phyloP scores from a whole-genome alignment of 2,888 invertebrate species.

The Arctia plantaginis region DNA sequence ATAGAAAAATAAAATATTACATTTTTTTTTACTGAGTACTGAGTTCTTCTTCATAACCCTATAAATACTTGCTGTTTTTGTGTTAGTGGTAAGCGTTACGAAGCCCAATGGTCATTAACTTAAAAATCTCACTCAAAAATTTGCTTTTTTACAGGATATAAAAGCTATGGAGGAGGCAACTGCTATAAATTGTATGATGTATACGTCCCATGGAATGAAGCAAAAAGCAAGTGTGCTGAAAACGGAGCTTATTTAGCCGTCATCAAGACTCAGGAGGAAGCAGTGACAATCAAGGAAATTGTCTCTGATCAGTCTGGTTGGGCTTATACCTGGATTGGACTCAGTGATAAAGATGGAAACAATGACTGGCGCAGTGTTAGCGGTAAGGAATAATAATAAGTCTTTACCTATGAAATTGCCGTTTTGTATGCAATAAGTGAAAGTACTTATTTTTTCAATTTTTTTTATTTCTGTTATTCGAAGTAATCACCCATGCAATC shows the following conservation, averaged over 20 bases:
- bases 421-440: no score
- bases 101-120: no score
- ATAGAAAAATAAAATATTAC: no score
- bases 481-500: no score
- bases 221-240: background rate
- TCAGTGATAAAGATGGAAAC: background rate
- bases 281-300: background rate
- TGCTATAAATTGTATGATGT: constrained; percentile 2
- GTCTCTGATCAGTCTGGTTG: background rate
- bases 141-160: background rate
- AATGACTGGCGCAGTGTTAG: background rate
- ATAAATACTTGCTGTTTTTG: no score
- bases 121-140: background rate
- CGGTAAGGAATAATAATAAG: no score
- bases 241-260: constrained; percentile 2
- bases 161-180: background rate
- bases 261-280: background rate
- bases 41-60: no score
- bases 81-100: no score
- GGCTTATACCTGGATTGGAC: background rate
- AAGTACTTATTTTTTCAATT: no score
- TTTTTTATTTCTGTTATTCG: no score
- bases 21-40: no score
- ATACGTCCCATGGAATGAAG: background rate
- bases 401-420: no score